Evolutionary conservation across 2,888 invertebrate species (phyloP).

Genomic region (Dasysyrphus albostriatus): DNA sequence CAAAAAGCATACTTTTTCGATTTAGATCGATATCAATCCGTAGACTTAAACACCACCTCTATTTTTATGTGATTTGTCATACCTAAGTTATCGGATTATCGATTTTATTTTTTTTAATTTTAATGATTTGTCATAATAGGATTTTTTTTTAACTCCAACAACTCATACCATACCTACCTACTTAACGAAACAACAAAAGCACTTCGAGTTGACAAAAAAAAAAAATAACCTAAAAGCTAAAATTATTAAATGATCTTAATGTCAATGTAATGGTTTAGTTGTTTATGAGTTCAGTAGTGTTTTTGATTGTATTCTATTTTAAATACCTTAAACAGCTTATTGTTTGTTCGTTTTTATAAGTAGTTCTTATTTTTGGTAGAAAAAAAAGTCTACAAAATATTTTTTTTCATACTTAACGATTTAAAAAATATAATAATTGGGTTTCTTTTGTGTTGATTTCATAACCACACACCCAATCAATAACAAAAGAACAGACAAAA

Average conservation of each 20-base stretch:
- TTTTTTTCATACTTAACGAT: not conserved
- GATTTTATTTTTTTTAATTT: not conserved
- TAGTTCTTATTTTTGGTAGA: not conserved
- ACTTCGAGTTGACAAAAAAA: not conserved
- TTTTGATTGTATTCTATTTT: not conserved
- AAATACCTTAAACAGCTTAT: constrained; percentile 32
- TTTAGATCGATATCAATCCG: not conserved
- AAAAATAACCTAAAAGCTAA: not conserved
- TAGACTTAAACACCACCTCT: not conserved
- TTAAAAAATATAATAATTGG: constrained; percentile 18
- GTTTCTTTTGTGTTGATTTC: constrained; percentile 42
- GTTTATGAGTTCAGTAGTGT: constrained; percentile 6
- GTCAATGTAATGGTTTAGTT: not conserved
- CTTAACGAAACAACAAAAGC: not conserved
- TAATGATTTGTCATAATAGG: not conserved
- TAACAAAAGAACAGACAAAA: constrained; percentile 16
- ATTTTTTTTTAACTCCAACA: not conserved
- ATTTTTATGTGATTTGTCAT: not conserved
- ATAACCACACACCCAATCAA: constrained; percentile 32
- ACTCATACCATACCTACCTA: not conserved
- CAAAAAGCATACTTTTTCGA: not conserved
- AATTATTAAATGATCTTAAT: constrained; percentile 1
- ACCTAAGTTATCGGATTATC: not conserved
- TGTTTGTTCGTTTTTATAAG: constrained; percentile 3
- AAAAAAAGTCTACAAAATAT: not conserved